Evolutionary conservation across 2,797 vertebrate genomes (phyloP).

Genomic region (Sebastes kiyomatsui): DNA sequence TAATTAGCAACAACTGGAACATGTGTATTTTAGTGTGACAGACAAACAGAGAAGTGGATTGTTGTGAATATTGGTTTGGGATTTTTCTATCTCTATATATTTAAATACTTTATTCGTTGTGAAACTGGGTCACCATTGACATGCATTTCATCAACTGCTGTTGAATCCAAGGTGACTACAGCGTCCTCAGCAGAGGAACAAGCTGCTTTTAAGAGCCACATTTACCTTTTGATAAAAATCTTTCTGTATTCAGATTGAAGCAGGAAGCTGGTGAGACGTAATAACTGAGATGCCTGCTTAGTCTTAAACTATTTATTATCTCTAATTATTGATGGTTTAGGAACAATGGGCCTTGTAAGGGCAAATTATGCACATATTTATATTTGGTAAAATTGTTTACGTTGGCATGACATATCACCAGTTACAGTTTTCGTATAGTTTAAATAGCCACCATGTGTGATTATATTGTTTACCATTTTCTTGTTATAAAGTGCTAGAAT

Average conservation of each 20-base stretch:
- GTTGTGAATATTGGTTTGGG: too few species aligned
- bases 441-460: too few species aligned
- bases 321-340: not conserved
- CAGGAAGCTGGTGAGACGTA: not conserved
- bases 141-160: not conserved
- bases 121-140: not conserved
- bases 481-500: too few species aligned
- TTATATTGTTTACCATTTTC: too few species aligned
- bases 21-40: not conserved
- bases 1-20: not conserved
- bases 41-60: not conserved
- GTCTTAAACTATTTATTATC: not conserved
- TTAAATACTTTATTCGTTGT: not conserved
- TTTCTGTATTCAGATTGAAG: not conserved
- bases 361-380: too few species aligned
- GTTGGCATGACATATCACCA: too few species aligned
- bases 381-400: too few species aligned
- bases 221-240: not conserved
- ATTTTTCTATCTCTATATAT: not conserved
- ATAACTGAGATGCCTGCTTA: not conserved
- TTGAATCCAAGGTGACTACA: not conserved
- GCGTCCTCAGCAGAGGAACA: not conserved
- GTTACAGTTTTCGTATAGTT: too few species aligned
- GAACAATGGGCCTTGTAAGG: not conserved
- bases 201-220: not conserved